phyloP scores from a whole-genome alignment of 2,797 vertebrate genomes.

The Enteromius fasciolatus region DNA sequence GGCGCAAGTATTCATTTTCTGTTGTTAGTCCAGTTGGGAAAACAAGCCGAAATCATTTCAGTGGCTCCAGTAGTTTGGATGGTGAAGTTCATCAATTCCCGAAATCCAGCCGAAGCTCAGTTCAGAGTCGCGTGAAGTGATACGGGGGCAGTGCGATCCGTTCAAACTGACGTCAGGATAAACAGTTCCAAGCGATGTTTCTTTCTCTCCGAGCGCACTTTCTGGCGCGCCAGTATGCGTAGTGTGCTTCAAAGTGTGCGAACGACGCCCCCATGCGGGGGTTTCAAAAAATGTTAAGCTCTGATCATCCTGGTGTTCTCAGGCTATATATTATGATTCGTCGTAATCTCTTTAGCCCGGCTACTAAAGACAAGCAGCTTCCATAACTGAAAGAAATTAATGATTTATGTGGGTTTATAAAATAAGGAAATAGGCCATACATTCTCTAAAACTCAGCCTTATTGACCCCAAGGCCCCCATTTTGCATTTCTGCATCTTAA shows the following conservation, averaged over 20 bases:
- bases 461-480: not conserved
- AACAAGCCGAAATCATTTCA: conserved; percentile 70
- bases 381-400: not conserved
- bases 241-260: conserved; percentile 56
- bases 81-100: conserved; percentile 66
- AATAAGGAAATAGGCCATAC: no score
- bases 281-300: not conserved
- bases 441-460: not conserved
- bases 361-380: conserved; percentile 22
- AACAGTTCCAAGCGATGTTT: conserved; percentile 78
- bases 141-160: conserved; percentile 72
- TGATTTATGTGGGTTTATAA: not conserved
- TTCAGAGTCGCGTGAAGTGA: conserved; percentile 70
- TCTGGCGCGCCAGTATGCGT: conserved; percentile 52
- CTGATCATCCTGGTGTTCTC: not conserved
- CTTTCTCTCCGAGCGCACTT: conserved; percentile 69
- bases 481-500: not conserved
- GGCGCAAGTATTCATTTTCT: conserved; percentile 82
- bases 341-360: conserved; percentile 5
- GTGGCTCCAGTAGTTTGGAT: conserved; percentile 68
- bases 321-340: not conserved
- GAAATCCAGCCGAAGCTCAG: conserved; percentile 65
- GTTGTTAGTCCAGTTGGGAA: conserved; percentile 79
- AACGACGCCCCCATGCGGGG: conserved; percentile 76
- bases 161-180: conserved; percentile 84